Evolutionary conservation across 2,113 vertebrate genomes (phyloP).

Genomic region (Thalassoma bifasciatum): DNA sequence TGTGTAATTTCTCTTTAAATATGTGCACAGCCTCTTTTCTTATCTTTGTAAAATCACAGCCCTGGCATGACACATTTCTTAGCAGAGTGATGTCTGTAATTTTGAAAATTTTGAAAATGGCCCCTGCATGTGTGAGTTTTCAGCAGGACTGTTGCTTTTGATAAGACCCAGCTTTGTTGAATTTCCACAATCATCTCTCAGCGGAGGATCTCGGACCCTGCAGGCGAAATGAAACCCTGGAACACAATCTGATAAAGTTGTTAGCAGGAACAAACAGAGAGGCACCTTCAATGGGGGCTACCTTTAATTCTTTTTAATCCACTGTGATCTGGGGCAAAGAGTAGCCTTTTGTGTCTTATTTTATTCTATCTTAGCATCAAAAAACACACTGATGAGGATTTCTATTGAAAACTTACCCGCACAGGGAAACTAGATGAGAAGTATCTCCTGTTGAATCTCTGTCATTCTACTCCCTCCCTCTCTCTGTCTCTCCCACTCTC

Average conservation of each 20-base stretch:
- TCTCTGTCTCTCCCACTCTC: not conserved
- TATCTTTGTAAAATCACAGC: not conserved
- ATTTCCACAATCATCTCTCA: conserved; percentile 4
- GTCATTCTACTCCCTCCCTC: not conserved
- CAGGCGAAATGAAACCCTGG: conserved; percentile 1
- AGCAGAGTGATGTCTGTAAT: conserved; percentile 8
- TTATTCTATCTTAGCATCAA: not conserved
- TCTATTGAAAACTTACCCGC: not conserved
- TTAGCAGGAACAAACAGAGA: conserved; percentile 10
- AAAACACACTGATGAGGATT: not conserved
- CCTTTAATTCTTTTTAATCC: conserved; percentile 23
- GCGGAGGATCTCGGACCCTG: conserved; percentile 22
- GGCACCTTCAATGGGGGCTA: not conserved
- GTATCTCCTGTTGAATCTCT: not conserved
- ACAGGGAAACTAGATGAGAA: not conserved
- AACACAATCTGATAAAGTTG: conserved; percentile 22
- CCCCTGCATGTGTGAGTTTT: not conserved
- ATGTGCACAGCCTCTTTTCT: not conserved
- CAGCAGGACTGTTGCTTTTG: conserved; percentile 26
- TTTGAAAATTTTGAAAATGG: not conserved
- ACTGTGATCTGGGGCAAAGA: conserved; percentile 6
- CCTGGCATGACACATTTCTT: not conserved
- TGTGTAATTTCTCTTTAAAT: not conserved
- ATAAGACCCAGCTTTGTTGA: conserved; percentile 31
- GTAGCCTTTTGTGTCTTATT: conserved; percentile 8